Percentiles rank a stretch among this genome's conserved stretches.
These are phyloP conservation scores for Rhizomys pruinosus DNA, from an alignment of 2,113 vertebrate genomes.

Conservation along the genomic window DNA sequence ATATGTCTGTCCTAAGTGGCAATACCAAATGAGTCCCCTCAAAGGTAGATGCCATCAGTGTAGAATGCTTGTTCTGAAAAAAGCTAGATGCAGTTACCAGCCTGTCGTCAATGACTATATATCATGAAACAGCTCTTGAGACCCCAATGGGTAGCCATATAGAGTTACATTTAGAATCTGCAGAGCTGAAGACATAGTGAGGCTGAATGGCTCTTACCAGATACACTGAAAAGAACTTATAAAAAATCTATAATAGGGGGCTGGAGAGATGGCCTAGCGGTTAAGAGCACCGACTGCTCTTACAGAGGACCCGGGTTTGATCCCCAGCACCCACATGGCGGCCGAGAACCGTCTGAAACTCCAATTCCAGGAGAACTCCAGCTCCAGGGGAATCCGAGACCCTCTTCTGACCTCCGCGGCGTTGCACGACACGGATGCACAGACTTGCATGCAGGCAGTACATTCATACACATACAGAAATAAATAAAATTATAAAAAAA, in stretches of 20 bases:
- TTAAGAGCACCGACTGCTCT: too few relatives aligned
- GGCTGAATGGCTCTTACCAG: not conserved
- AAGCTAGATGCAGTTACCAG: not conserved
- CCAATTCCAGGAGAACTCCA: too few relatives aligned
- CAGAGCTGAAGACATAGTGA: not conserved
- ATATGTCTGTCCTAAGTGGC: not conserved
- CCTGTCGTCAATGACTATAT: not conserved
- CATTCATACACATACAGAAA: too few relatives aligned
- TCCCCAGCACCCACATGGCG: too few relatives aligned
- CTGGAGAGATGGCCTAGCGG: too few relatives aligned
- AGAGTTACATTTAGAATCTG: not conserved
- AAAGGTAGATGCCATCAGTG: not conserved
- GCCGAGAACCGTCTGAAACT: too few relatives aligned
- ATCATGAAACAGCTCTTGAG: not conserved
- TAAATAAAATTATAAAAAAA: too few relatives aligned
- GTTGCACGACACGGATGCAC: too few relatives aligned
- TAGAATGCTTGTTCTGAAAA: not conserved
- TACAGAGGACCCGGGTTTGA: too few relatives aligned
- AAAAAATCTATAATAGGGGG: not conserved
- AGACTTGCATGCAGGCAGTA: too few relatives aligned
- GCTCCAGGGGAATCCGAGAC: too few relatives aligned
- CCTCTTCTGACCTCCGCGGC: too few relatives aligned
- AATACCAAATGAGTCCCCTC: not conserved
- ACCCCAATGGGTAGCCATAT: not conserved
- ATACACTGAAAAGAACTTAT: not conserved